Conservation (phyloP, 2,797 vertebrate genomes). For the Myotis planiceps region DNA sequence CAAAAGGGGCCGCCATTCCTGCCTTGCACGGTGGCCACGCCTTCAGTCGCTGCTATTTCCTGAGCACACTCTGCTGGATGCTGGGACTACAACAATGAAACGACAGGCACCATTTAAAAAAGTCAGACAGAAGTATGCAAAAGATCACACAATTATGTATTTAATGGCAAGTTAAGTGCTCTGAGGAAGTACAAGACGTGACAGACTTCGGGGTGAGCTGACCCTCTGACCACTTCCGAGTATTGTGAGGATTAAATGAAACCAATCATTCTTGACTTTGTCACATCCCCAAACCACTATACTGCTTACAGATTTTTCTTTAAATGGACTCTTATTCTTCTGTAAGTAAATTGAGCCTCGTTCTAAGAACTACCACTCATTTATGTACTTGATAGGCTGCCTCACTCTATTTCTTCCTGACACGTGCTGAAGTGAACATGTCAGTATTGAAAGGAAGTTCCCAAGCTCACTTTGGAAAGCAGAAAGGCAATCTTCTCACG, state of each 20-base stretch:
- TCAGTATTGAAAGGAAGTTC: neutral
- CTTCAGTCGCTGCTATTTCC: fast-evolving
- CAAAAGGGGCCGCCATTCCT: neutral
- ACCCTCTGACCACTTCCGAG: neutral
- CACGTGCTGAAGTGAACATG: neutral
- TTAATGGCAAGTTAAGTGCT: neutral
- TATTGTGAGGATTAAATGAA: neutral
- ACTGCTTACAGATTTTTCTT: neutral
- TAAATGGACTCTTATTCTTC: neutral
- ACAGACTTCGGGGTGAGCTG: neutral
- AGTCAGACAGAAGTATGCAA: neutral
- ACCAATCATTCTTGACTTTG: neutral
- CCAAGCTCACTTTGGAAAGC: neutral
- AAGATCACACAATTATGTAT: neutral
- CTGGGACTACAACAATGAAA: neutral
- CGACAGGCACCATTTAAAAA: neutral
- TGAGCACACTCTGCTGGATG: neutral
- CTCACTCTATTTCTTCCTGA: neutral
- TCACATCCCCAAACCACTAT: neutral
- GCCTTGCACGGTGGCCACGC: neutral
- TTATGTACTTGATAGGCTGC: neutral
- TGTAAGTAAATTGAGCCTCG: neutral
- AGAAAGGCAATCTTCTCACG: neutral
- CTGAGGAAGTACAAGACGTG: neutral
- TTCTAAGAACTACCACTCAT: neutral